Base-by-base conservation (phyloP, 2,888 invertebrate genomes). In the Philereme vetulata region DNA sequence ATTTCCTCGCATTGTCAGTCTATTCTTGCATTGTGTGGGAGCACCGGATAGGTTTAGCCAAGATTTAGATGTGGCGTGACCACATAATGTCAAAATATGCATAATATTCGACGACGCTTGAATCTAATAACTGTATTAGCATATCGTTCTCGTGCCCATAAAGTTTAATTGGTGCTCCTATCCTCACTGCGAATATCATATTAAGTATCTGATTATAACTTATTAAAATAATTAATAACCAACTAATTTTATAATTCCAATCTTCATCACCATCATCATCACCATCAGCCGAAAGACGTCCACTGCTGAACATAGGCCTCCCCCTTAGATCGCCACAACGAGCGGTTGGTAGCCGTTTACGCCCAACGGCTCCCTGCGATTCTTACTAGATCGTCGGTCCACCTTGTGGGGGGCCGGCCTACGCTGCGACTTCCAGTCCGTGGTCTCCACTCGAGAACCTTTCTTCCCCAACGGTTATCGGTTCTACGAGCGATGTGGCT, bases 31-130 rank as follows among this genome's bases (percentile, higher is more conserved):
- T 46, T 64, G 72, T 72, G 80, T 78, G 74, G 76, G 76, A 73
- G 67, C 54, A 72, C 61, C 58, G 56, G 74, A 78, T 75, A 76
- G 71, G 70, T 72, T 73, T 72, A 72, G 66, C 70, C 68, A 75
- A 78, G 81, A 84, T 84, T 82, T 80, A 81, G 77, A 77, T 76
- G 75, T 77, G 70, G 72, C 74, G 68, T 72, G 73, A 75, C 77
- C 75, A 66, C 56, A 67, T 71, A 76, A 81, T 76, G 81, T 82
- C 82, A 79, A 80, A 81, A 81, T 79, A 83, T 68, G 50, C 65
- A 60, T 66, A 64, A 61, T 55, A 64, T 71, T 72, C 69, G 67
- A 66, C 42, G 58, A 65, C 68, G 69, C 65, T 67, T 67, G 65
- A 72, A 71, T 69, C 68, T 65, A 73, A 77, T 65, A 67, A 57